Percentiles rank a stretch among this genome's conserved stretches.
Conservation (phyloP, 2,113 vertebrate genomes). For the Aix galericulata region DNA sequence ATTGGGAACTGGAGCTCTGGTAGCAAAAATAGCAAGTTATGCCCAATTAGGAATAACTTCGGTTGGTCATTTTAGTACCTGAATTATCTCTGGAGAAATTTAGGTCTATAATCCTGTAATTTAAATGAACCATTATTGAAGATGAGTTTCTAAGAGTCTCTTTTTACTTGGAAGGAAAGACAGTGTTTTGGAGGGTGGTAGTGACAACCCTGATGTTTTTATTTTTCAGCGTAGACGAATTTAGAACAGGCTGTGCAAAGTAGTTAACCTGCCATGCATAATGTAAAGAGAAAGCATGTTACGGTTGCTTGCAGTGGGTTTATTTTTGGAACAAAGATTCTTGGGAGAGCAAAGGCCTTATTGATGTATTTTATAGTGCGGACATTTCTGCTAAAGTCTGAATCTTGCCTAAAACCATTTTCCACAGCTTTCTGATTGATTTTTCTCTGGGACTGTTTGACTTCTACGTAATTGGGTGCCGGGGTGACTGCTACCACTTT, state of each 20-base stretch:
- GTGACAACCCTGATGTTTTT: not conserved
- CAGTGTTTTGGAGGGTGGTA: not conserved
- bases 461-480: not conserved
- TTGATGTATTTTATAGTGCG: not conserved
- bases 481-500: not conserved
- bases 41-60: not conserved
- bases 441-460: not conserved
- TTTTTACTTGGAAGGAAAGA: not conserved
- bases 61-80: not conserved
- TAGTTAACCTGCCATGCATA: not conserved
- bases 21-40: not conserved
- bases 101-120: not conserved
- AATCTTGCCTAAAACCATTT: constrained; percentile 56
- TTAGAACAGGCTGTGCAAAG: not conserved
- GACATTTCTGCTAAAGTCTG: not conserved
- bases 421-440: constrained; percentile 44
- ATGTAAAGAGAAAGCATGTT: not conserved
- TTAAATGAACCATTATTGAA: not conserved
- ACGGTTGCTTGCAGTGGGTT: not conserved
- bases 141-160: not conserved
- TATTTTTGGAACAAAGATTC: not conserved
- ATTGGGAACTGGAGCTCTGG: not conserved
- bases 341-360: not conserved
- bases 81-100: not conserved
- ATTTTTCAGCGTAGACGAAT: not conserved